phyloP scores from a whole-genome alignment of 2,113 vertebrate species.

The Hylia prasina region DNA sequence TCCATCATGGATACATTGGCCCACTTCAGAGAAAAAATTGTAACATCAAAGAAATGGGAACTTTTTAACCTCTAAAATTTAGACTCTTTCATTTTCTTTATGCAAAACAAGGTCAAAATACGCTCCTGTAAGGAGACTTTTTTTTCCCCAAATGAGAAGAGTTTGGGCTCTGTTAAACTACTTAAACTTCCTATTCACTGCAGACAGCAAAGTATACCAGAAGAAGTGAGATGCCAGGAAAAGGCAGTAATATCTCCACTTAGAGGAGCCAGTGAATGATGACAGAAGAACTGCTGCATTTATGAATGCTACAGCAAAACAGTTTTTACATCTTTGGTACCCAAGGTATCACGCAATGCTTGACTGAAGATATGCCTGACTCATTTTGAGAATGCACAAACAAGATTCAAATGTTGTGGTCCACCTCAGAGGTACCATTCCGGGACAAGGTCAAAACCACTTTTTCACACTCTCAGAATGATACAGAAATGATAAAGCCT shows the following conservation, averaged over 20 bases:
- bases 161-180: neutral
- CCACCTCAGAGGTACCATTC: neutral
- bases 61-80: neutral
- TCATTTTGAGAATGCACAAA: neutral
- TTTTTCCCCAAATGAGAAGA: neutral
- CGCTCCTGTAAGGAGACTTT: neutral
- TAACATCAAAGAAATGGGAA: neutral
- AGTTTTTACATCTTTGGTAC: neutral
- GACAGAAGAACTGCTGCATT: neutral
- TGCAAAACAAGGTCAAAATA: neutral
- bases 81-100: neutral
- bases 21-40: neutral
- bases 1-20: accelerated
- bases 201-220: neutral
- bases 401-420: neutral
- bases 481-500: neutral
- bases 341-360: neutral
- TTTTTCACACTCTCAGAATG: neutral
- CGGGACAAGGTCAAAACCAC: neutral
- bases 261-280: neutral
- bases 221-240: neutral
- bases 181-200: neutral
- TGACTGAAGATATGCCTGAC: neutral
- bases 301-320: neutral
- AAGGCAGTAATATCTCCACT: neutral